Evolutionary conservation across 2,888 invertebrate genomes (phyloP).

Genomic region (Philopedon plagiatum): DNA sequence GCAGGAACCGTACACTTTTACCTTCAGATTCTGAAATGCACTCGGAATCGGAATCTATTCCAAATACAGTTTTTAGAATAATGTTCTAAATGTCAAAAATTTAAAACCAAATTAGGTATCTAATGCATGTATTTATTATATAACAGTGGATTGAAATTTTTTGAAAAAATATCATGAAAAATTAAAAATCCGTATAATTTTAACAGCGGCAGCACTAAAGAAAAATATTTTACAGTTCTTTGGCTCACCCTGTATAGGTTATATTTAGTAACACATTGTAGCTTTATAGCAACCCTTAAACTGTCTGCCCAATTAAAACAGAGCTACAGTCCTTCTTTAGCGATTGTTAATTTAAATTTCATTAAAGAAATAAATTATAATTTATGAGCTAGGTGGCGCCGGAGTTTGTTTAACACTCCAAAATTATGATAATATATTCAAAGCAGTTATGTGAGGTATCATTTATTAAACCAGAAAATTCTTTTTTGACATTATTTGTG

Average conservation of each 20-base stretch:
- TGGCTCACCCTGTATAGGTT: not conserved
- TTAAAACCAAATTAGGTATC: no score
- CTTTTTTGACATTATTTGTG: conserved; percentile 48
- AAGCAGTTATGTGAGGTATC: conserved; percentile 46
- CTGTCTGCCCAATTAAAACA: conserved; percentile 29
- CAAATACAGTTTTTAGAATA: no score
- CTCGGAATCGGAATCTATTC: no score
- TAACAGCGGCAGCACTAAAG: no score
- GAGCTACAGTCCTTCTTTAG: conserved; percentile 33
- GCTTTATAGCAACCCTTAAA: conserved; percentile 16
- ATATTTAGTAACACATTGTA: conserved; percentile 6
- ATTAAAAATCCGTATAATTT: no score
- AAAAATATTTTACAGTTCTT: not conserved
- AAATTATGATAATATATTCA: conserved; percentile 57
- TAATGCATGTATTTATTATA: no score
- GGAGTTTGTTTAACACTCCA: conserved; percentile 52
- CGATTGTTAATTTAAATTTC: conserved; percentile 51
- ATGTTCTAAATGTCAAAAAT: no score
- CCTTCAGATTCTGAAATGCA: no score
- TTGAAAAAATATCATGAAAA: no score
- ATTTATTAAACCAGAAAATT: conserved; percentile 47
- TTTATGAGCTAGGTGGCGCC: conserved; percentile 56
- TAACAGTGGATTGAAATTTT: no score
- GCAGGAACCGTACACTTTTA: no score
- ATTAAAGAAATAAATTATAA: conserved; percentile 53